phyloP scores from a whole-genome alignment of 2,113 vertebrate genomes.

The Barbus barbus region DNA sequence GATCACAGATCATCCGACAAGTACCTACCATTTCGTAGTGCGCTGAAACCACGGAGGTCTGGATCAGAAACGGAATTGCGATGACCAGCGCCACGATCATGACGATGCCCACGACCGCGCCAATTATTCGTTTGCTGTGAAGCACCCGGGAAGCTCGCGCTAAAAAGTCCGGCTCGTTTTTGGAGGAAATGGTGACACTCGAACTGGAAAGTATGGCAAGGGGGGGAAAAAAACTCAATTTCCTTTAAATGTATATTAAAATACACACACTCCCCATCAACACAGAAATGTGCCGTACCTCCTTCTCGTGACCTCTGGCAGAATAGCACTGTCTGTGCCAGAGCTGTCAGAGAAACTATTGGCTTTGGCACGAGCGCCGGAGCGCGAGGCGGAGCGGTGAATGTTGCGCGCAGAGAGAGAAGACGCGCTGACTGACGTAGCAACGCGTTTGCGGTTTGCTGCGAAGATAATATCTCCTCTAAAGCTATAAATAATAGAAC shows the following conservation, averaged over 20 bases:
- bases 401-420: slow-evolving; percentile 39
- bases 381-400: slow-evolving; percentile 39
- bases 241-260: neutral
- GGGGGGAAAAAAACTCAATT: neutral
- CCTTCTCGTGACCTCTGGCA: slow-evolving; percentile 38
- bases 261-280: too few species aligned
- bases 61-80: slow-evolving; percentile 79
- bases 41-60: slow-evolving; percentile 74
- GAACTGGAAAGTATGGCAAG: slow-evolving; percentile 25
- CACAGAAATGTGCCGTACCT: slow-evolving; percentile 32
- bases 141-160: slow-evolving; percentile 74
- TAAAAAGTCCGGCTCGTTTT: slow-evolving; percentile 75
- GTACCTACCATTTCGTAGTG: slow-evolving; percentile 94
- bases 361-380: slow-evolving; percentile 54
- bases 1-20: slow-evolving; percentile 90
- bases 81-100: slow-evolving; percentile 82
- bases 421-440: slow-evolving; percentile 53
- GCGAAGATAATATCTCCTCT: neutral
- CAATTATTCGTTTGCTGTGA: slow-evolving; percentile 75
- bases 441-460: neutral
- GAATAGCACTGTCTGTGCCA: slow-evolving; percentile 47
- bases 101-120: slow-evolving; percentile 76
- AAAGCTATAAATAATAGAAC: neutral
- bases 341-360: slow-evolving; percentile 51
- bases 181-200: slow-evolving; percentile 78